Percentiles rank a stretch among this genome's conserved stretches.
Evolutionary conservation across 2,797 vertebrate species (phyloP).

Genomic region (Muscicapa comitata): DNA sequence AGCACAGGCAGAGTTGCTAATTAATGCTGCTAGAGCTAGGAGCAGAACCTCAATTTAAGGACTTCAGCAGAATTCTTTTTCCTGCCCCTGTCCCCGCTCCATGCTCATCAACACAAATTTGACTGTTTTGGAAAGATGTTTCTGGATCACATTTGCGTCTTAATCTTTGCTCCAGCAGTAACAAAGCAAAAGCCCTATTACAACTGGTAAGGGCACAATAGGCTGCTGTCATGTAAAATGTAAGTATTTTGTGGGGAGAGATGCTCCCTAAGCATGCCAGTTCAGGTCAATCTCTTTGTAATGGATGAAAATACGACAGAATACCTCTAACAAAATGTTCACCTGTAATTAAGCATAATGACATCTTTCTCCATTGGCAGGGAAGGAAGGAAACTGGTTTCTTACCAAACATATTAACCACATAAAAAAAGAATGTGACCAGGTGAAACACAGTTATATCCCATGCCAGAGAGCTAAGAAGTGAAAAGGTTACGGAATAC

Average conservation of each 20-base stretch:
- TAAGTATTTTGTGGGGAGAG: background rate
- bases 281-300: background rate
- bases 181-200: background rate
- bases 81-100: background rate
- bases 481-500: background rate
- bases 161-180: background rate
- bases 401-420: background rate
- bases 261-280: background rate
- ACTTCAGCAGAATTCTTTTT: background rate
- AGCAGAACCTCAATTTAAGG: background rate
- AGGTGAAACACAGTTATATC: background rate
- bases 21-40: background rate
- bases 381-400: background rate
- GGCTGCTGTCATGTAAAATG: background rate
- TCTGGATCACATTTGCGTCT: background rate
- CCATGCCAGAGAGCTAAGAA: background rate
- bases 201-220: background rate
- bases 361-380: background rate
- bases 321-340: background rate
- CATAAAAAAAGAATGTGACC: background rate
- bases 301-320: background rate
- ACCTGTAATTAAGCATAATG: background rate
- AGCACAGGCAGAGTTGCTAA: background rate
- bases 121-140: background rate
- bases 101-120: background rate